These are phyloP conservation scores for Harpalus rubripes DNA, from an alignment of 2,888 invertebrate species.

Conservation along the genomic window DNA sequence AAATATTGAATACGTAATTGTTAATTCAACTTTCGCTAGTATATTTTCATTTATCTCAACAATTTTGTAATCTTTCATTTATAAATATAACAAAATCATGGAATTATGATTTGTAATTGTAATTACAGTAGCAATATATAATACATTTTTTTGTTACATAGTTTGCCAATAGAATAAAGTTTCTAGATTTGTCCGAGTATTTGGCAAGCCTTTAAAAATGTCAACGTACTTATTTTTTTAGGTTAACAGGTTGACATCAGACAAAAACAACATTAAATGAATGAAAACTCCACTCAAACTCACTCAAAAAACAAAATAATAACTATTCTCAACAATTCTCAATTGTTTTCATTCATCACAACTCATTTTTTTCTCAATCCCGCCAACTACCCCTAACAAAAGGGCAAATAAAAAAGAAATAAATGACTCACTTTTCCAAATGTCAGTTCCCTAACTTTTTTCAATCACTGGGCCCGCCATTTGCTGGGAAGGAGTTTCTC, in stretches of 20 bases:
- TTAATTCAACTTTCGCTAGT: slow-evolving; percentile 55
- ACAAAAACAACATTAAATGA: slow-evolving; percentile 59
- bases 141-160: neutral
- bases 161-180: slow-evolving; percentile 8
- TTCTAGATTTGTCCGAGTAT: slow-evolving; percentile 42
- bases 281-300: slow-evolving; percentile 21
- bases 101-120: slow-evolving; percentile 19
- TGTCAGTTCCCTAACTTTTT: slow-evolving; percentile 41
- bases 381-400: slow-evolving; percentile 66
- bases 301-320: slow-evolving; percentile 13
- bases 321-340: neutral
- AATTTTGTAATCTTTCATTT: slow-evolving; percentile 5
- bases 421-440: slow-evolving; percentile 63
- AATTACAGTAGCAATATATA: neutral
- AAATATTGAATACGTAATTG: slow-evolving; percentile 49
- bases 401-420: slow-evolving; percentile 54
- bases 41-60: neutral
- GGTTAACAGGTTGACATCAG: slow-evolving; percentile 65
- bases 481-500: slow-evolving; percentile 39
- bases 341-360: slow-evolving; percentile 20
- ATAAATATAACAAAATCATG: slow-evolving; percentile 7
- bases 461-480: slow-evolving; percentile 62
- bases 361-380: slow-evolving; percentile 11
- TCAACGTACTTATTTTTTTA: slow-evolving; percentile 64
- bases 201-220: slow-evolving; percentile 63